Conservation (phyloP, 2,113 vertebrate genomes). For the Clarias batrachus region DNA sequence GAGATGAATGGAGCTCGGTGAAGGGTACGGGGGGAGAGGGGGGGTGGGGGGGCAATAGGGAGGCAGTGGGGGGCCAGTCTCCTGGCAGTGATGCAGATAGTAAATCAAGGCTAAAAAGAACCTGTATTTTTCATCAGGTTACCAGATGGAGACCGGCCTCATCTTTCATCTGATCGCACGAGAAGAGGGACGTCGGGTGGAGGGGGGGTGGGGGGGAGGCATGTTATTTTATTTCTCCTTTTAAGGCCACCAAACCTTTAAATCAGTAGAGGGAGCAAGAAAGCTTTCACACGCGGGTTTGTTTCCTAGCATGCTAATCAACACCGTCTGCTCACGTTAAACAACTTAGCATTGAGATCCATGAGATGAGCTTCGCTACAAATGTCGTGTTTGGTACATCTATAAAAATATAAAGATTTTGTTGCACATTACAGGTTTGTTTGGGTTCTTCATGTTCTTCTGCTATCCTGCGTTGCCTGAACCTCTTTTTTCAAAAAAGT, state of each 20-base stretch:
- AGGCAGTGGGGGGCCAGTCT: slow-evolving; percentile 17
- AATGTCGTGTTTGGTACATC: not conserved
- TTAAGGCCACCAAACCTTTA: slow-evolving; percentile 22
- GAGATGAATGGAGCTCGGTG: slow-evolving; percentile 50
- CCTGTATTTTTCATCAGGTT: slow-evolving; percentile 57
- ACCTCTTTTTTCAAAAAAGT: not conserved
- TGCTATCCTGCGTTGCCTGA: no score
- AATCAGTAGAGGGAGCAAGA: slow-evolving; percentile 9
- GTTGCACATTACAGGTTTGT: not conserved
- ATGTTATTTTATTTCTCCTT: not conserved
- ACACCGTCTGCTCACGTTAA: not conserved
- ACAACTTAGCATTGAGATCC: not conserved
- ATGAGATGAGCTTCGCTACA: not conserved
- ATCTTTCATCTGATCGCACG: slow-evolving; percentile 48
- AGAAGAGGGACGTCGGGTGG: not conserved
- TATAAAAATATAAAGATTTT: not conserved
- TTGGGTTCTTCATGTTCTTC: no score
- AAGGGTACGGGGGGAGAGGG: not conserved
- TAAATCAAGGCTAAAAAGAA: slow-evolving; percentile 60
- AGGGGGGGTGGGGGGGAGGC: not conserved
- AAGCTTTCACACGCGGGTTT: not conserved
- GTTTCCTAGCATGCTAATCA: slow-evolving; percentile 3
- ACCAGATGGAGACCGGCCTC: slow-evolving; percentile 51
- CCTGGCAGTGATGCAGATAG: slow-evolving; percentile 53
- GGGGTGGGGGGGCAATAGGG: not conserved